Evolutionary conservation across 2,113 vertebrate genomes (phyloP), one percentile per base, ranked within the genome.

Genomic region (Atherinomorus stipes): DNA sequence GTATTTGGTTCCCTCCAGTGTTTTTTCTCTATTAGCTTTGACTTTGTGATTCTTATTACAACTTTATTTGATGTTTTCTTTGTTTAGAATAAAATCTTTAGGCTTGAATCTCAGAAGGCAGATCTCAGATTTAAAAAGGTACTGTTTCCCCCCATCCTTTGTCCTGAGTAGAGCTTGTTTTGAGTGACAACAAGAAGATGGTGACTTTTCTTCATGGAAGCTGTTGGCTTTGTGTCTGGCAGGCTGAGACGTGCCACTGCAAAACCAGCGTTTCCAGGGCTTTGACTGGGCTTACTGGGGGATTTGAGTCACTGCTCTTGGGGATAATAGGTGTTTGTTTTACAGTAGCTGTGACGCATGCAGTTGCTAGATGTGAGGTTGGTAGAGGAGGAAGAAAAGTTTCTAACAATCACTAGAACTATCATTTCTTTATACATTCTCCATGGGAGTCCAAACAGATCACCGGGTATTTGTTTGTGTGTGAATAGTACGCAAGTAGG

Each of bases 251-350:
- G 67, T 68, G 88, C 70, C 78, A 8, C 28, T 15, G 83, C 56
- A 69, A 66, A 86, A 89, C 78, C 57, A 64, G 80, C 19, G 38
- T 83, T 91, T 80, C 84, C 74, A 84, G 56, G 64, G 74, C 80
- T 85, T 64, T 70, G 34, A 71, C 56, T 66, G 75, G 75, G 70
- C 53, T 92, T 81, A 83, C 76, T 67, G 64, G 54, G 59, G 71
- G 69, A 84, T 67, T 83, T 72, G 74, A 81, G 62, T 80, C 84
- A 64, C 65, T 75, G 88, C 87, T 88, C 81, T 31, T 1, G 18
- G 52, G 67, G 59, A 87, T 87, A 83, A 90, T 76, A 61, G 34
- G 4, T 85, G 86, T 88, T 90, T 91, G 85, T 85, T 84, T 85
- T 78, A 83, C 84, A 77, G 76, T 62, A 54, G 76, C 63, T 18